Evolutionary conservation across 2,888 invertebrate genomes (phyloP).

Genomic region (Conops quadrifasciatus): DNA sequence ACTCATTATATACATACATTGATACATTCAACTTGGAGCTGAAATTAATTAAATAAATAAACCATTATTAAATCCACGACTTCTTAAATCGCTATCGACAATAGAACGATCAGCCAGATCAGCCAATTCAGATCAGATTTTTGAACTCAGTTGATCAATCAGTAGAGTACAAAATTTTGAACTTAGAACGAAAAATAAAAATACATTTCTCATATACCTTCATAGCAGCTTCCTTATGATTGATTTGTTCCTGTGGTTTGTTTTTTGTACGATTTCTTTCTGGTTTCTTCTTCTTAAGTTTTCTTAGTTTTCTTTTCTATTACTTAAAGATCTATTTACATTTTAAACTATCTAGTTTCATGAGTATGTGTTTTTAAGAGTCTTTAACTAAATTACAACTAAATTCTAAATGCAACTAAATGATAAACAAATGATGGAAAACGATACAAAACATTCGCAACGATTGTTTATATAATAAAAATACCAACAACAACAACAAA

Average conservation of each 20-base stretch:
- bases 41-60: slow-evolving; percentile 55
- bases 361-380: slow-evolving; percentile 19
- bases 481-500: slow-evolving; percentile 40
- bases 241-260: neutral
- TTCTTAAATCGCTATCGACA: slow-evolving; percentile 12
- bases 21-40: slow-evolving; percentile 60
- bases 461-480: slow-evolving; percentile 12
- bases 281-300: neutral
- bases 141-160: slow-evolving; percentile 7
- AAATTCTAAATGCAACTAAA: slow-evolving; percentile 23
- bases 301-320: slow-evolving; percentile 10
- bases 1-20: slow-evolving; percentile 43
- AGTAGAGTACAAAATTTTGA: neutral
- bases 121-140: slow-evolving; percentile 3
- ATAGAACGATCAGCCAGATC: neutral
- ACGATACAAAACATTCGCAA: neutral
- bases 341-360: slow-evolving; percentile 24
- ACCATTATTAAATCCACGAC: slow-evolving; percentile 15
- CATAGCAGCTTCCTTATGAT: neutral
- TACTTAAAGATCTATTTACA: slow-evolving; percentile 13
- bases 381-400: slow-evolving; percentile 26
- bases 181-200: slow-evolving; percentile 9
- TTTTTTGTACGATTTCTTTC: too few relatives aligned
- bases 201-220: neutral
- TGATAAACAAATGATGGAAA: too few relatives aligned